Evolutionary conservation across 2,888 invertebrate genomes (phyloP), one percentile per base, ranked within the genome.

Genomic region (Oscheius sp.): DNA sequence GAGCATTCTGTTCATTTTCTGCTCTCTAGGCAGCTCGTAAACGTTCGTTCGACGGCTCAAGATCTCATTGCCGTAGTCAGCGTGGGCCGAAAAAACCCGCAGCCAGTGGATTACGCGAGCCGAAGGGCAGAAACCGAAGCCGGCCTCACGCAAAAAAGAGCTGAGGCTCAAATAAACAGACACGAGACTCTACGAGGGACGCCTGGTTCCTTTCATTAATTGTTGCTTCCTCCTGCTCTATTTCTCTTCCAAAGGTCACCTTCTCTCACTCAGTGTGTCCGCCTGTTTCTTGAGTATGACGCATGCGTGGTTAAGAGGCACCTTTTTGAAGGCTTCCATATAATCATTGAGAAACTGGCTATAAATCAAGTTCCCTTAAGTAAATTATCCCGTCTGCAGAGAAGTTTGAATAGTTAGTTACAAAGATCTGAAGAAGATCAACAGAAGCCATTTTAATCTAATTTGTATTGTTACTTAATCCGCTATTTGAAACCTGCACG

Each of bases 71-170:
- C 55, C 68, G 68, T 68, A 68, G 68, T 68, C 55, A 55, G 68
- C 68, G 68, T 68, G 68, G 68, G 68, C 68, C 53, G 53, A 68
- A 68, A 68, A 60, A 68, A 68, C 53, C 32, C 68, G 68, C 68
- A 53, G 53, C 68, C 68, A 68, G 68, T 68, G 55, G 68, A 68
- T 68, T 68, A 68, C 68, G 68, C 55, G 68, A 51, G 68, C 55
- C 68, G 68, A 68, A 68, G 68, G 68, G 68, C 68, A 68, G 68
- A 68, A 68, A 68, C 68, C 68, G 68, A 68, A 68, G 68, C 55
- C 68, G 68, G 4, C 11, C 11, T 33, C 48, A 48, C 47, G 32
- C 35, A 63, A 63, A 63, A 63, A 63, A 55, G 55, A 55, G 9
- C 55, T 63, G 47, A 37, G 48, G 47, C 48, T 63, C 63, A 63